Conservation (phyloP, 2,113 vertebrate genomes). For the Colius striatus region DNA sequence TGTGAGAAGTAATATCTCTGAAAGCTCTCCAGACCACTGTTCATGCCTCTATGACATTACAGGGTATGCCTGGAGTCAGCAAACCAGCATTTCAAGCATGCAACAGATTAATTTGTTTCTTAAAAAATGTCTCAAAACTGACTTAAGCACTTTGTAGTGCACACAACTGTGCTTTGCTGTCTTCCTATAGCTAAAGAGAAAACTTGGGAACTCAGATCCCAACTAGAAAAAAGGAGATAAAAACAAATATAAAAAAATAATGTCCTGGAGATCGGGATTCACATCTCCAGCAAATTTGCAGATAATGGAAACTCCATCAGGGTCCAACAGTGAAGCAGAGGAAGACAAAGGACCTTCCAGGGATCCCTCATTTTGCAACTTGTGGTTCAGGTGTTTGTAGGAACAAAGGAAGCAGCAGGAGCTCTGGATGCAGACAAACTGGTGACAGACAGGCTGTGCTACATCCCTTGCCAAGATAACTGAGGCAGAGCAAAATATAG, state of each 20-base stretch:
- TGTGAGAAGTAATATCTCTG: not conserved
- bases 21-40: not conserved
- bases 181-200: not conserved
- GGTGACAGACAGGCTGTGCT: not conserved
- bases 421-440: not conserved
- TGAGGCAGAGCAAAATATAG: not conserved
- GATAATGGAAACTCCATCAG: not conserved
- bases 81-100: not conserved
- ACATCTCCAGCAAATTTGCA: not conserved
- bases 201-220: not conserved
- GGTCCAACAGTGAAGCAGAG: not conserved
- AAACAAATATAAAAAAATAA: not conserved
- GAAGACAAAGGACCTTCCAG: not conserved
- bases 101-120: not conserved
- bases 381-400: not conserved
- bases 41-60: rapidly evolving
- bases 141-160: not conserved
- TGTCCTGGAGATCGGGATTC: not conserved
- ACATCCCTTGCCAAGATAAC: rapidly evolving
- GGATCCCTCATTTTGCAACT: not conserved
- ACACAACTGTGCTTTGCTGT: not conserved
- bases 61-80: rapidly evolving
- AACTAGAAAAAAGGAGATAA: not conserved
- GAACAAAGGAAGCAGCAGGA: not conserved
- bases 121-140: not conserved